These are phyloP conservation scores for Lamellibrachia columna DNA, from an alignment of 2,888 invertebrate species.

Conservation along the genomic window DNA sequence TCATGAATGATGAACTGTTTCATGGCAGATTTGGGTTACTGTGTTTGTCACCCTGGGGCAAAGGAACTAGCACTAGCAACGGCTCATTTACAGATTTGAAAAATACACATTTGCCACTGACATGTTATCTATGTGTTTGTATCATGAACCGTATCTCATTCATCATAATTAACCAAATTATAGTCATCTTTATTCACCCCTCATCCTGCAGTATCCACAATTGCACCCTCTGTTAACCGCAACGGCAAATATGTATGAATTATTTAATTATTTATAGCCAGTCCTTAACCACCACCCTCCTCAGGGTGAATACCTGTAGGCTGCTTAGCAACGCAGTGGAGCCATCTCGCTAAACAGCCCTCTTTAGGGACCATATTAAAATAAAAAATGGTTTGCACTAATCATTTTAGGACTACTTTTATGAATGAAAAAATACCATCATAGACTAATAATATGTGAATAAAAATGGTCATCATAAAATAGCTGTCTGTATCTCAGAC, in stretches of 20 bases:
- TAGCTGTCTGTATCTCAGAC: background rate
- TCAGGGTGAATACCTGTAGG: background rate
- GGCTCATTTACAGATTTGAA: background rate
- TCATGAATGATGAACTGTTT: too few species aligned
- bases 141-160: background rate
- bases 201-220: background rate
- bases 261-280: background rate
- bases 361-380: background rate
- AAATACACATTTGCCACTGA: background rate
- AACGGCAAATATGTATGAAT: background rate
- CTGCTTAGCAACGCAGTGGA: background rate
- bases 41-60: background rate
- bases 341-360: background rate
- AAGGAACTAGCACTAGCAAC: background rate
- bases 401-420: too few species aligned
- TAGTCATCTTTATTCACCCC: background rate
- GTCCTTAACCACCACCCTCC: background rate
- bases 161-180: background rate
- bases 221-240: background rate
- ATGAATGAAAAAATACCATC: too few species aligned
- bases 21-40: background rate
- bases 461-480: background rate
- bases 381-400: too few species aligned
- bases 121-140: background rate
- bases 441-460: too few species aligned